Evolutionary conservation across 2,797 vertebrate genomes (phyloP), one percentile per base, ranked within the genome.

Genomic region (Trematocara caparti): DNA sequence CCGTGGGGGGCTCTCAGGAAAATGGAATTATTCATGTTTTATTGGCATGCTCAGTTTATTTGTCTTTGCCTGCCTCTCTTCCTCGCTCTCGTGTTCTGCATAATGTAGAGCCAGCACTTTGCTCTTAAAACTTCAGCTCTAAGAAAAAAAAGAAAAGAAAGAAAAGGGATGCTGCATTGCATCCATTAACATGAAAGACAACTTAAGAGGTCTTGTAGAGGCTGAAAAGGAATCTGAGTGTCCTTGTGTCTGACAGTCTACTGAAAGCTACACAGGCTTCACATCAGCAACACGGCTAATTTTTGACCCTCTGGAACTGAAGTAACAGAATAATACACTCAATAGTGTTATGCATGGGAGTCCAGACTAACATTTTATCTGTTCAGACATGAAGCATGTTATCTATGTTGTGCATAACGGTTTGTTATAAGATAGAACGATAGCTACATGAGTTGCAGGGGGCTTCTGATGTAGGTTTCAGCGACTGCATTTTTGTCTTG

Each of bases 11-110:
- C 87, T 92, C 84, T 93, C 66, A 81, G 84, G 83, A 86, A 93
- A 90, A 92, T 85, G 88, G 80, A 86, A 87, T 93, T 90, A 89
- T 93, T 92, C 91, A 92, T 93, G 92, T 94, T 93, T 93, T 90
- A 90, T 91, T 83, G 81, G 87, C 81, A 49, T 77, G 51, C 79
- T 84, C n/a, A 1, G 76, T 88, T 90, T 90, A 83, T 91, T 90
- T 83, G 72, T 89, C 81, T 88, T 59, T 59, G 49, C 17, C 73
- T 53, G n/a, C 30, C 66, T 49, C 72, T 14, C 48, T 62, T 43
- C 34, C 24, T 53, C 71, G 10, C 64, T 78, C 38, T 57, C 34
- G 14, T 12, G 2, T 47, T 81, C 40, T 40, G 55, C 36, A 40
- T 66, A 45, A 81, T 51, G 64, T 30, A 77, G 76, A 80, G 55